These are phyloP conservation scores for Luperina testacea DNA, from an alignment of 2,888 invertebrate species.

Conservation along the genomic window DNA sequence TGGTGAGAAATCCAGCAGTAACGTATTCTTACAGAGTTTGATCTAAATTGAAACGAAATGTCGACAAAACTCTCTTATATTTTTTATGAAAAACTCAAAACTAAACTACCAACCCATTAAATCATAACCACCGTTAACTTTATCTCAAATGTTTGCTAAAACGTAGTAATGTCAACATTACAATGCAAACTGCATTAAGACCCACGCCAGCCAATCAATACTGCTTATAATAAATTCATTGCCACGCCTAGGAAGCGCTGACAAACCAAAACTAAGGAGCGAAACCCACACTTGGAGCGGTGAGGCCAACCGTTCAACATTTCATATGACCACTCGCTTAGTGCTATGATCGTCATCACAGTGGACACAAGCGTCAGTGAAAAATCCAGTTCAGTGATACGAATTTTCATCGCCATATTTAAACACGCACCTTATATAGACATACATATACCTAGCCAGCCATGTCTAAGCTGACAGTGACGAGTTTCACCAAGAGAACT, in stretches of 20 bases:
- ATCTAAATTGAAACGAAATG: not conserved
- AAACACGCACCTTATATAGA: constrained; percentile 61
- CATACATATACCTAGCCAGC: constrained; percentile 63
- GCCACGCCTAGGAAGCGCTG: constrained; percentile 86
- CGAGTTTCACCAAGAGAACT: constrained; percentile 80
- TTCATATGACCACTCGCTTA: constrained; percentile 79
- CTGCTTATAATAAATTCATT: constrained; percentile 83
- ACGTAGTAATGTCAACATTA: constrained; percentile 71
- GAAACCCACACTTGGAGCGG: constrained; percentile 86
- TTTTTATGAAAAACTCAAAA: not conserved
- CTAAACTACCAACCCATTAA: not conserved
- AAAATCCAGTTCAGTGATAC: constrained; percentile 77
- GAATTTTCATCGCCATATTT: constrained; percentile 74
- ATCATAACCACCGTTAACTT: constrained; percentile 44
- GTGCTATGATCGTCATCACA: constrained; percentile 81
- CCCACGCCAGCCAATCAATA: constrained; percentile 75
- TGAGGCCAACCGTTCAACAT: constrained; percentile 80
- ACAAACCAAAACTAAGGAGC: constrained; percentile 87
- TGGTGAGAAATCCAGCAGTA: not conserved
- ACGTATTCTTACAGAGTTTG: not conserved
- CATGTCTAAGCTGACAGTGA: constrained; percentile 85
- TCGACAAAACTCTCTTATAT: not conserved
- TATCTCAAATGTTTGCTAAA: constrained; percentile 55
- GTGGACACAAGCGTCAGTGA: constrained; percentile 77
- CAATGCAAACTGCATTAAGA: constrained; percentile 85